Conservation (phyloP, 2,797 vertebrate genomes). For the Micrastur ruficollis region DNA sequence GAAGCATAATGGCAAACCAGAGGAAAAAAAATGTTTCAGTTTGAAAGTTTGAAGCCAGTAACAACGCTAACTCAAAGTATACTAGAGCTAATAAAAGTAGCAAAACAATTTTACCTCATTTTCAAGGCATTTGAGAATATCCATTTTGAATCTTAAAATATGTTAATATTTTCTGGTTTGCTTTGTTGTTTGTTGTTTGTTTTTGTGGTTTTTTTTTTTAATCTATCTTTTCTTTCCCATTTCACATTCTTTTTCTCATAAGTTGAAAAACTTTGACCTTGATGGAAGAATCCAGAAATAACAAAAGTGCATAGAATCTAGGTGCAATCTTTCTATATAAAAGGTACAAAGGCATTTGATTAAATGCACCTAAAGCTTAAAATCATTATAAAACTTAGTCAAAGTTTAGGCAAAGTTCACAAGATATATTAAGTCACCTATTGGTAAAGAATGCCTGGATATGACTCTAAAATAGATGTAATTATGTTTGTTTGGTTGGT, state of each 20-base stretch:
- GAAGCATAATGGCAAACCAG: not conserved
- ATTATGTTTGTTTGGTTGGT: not conserved
- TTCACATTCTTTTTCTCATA: not conserved
- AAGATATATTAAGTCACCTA: not conserved
- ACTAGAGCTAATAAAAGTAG: not conserved
- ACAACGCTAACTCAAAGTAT: not conserved
- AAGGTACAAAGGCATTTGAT: not conserved
- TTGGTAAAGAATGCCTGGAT: not conserved
- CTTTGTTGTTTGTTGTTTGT: not conserved
- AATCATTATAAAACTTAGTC: not conserved
- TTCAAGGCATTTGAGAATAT: not conserved
- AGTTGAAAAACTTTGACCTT: not conserved
- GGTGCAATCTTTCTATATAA: not conserved
- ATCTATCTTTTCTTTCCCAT: not conserved
- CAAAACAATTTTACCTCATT: not conserved
- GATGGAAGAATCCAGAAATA: not conserved
- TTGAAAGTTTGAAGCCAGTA: not conserved
- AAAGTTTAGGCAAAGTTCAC: not conserved
- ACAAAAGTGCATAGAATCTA: not conserved
- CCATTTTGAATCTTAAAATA: not conserved
- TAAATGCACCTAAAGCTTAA: not conserved
- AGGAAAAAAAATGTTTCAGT: not conserved
- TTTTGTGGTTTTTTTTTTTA: not conserved
- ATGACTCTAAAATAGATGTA: not conserved
- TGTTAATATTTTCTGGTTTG: not conserved